Evolutionary conservation across 1,140 invertebrate genomes (phyloP).

Genomic region (Galleria mellonella): DNA sequence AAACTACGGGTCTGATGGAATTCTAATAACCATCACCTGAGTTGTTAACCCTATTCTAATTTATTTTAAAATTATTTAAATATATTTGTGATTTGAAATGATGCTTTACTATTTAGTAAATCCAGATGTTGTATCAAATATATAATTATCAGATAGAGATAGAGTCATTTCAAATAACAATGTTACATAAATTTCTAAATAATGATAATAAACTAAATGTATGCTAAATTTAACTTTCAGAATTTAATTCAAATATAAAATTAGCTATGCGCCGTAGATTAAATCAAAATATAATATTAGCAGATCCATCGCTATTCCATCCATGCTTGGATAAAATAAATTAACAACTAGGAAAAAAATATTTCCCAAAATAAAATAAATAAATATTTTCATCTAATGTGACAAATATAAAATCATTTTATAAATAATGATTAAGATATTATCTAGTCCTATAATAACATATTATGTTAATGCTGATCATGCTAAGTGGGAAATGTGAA

Average conservation of each 20-base stretch:
- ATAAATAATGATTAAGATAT: not conserved
- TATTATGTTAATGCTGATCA: conserved; percentile 32
- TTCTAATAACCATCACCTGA: conserved; percentile 49
- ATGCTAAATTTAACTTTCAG: conserved; percentile 16
- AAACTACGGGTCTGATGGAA: conserved; percentile 28
- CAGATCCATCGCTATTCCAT: conserved; percentile 3
- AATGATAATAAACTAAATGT: not conserved
- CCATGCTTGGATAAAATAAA: conserved; percentile 23
- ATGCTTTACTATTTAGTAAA: not conserved
- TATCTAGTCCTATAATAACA: not conserved
- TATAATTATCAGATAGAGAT: not conserved
- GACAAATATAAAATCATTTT: conserved; percentile 14
- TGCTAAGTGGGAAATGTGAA: conserved; percentile 44
- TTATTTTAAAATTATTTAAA: conserved; percentile 1
- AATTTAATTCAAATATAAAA: not conserved
- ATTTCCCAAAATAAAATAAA: conserved; percentile 11
- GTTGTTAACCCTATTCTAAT: conserved; percentile 11
- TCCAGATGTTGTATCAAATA: not conserved
- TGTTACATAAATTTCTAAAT: not conserved
- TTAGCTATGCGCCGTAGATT: not conserved
- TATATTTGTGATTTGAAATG: conserved; percentile 34
- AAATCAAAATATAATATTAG: conserved; percentile 1
- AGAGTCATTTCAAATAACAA: conserved; percentile 5
- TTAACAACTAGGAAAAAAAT: conserved; percentile 11
- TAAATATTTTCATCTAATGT: conserved; percentile 25